Evolutionary conservation across 2,113 vertebrate genomes (phyloP), one percentile per base, ranked within the genome.

Genomic region (Onychostruthus taczanowskii): DNA sequence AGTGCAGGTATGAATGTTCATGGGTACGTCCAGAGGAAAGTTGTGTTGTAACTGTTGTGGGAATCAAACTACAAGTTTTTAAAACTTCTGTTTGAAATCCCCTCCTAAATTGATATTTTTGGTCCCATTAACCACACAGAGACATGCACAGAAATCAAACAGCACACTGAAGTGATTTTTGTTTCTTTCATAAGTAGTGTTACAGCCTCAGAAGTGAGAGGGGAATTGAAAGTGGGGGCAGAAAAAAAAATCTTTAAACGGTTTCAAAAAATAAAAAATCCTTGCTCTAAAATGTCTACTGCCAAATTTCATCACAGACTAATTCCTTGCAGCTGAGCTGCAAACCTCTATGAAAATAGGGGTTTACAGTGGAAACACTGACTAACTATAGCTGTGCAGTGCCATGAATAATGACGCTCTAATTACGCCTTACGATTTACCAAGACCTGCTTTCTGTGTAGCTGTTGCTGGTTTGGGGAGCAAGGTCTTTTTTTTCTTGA

Each of bases 321-420:
- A 95, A 96, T 95, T 96, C 89, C 90, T 97, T 96, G 90, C 88
- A 94, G 95, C 94, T 96, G 93, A 95, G 70, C 80, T 97, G 77
- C 88, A 97, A 94, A 87, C 79, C 91, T 91, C 76, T 69, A 11
- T 91, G 83, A 95, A 95, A 92, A 87, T 59, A 95, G 58, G 59
- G 84, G 72, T 91, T 96, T 97, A 70, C 90, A 95, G 89, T 96
- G 96, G 95, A 96, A 97, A 96, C 81, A 89, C 85, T 96, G 97
- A 94, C 93, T 97, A 94, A 95, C 91, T 89, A 70, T 93, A 96
- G 96, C 83, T 87, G 19, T 89, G 84, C 95, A 90, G 64, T 62
- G 64, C 92, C 91, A 86, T 69, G 70, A 94, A 94, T 89, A 92
- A 94, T 76, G 73, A 67, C 0, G 4, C 85, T 85, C 13, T 96